Conservation (phyloP, 2,797 vertebrate species). For the Aplochiton taeniatus region DNA sequence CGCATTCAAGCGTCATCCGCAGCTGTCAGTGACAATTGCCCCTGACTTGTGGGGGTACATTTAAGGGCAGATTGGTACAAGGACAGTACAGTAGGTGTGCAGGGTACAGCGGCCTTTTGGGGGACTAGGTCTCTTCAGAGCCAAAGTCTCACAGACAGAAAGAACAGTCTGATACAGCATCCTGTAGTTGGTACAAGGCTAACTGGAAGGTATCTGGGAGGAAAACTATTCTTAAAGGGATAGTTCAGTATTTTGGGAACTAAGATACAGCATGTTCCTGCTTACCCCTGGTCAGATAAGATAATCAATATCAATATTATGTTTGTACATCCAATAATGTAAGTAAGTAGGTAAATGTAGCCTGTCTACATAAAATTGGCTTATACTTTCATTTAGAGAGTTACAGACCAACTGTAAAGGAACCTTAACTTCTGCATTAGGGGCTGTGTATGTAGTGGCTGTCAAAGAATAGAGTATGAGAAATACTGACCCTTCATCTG, state of each 20-base stretch:
- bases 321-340: no score
- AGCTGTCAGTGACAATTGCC: slow-evolving; percentile 51
- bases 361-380: no score
- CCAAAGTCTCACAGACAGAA: neutral
- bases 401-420: no score
- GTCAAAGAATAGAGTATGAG: neutral
- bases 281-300: no score
- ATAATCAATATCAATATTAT: no score
- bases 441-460: neutral
- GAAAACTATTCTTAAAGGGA: neutral
- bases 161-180: neutral
- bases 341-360: no score
- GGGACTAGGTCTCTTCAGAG: slow-evolving; percentile 1
- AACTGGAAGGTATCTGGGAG: no score
- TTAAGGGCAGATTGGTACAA: slow-evolving; percentile 42
- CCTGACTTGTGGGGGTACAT: slow-evolving; percentile 24
- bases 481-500: slow-evolving; percentile 6
- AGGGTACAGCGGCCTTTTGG: neutral
- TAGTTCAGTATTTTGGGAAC: no score
- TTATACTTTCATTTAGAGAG: neutral
- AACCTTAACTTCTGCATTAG: no score
- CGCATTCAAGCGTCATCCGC: slow-evolving; percentile 53
- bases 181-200: no score
- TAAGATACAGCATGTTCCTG: no score
- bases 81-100: slow-evolving; percentile 6